These are phyloP conservation scores for Alentia gelatinosa DNA, from an alignment of 2,888 invertebrate genomes.

Conservation along the genomic window DNA sequence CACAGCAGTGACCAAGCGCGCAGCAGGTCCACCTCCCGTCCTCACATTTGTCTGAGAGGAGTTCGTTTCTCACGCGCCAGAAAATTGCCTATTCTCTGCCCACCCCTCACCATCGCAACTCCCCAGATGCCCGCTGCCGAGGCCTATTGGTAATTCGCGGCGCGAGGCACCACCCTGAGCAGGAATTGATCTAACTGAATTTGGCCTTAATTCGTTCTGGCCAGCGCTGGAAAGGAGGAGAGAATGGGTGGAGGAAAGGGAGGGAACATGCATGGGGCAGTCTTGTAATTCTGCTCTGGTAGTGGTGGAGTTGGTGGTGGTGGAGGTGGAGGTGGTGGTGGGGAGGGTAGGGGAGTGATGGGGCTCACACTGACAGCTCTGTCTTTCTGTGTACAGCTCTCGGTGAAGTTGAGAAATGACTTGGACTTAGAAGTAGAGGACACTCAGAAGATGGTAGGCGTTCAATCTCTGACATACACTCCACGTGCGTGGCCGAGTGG, in stretches of 20 bases:
- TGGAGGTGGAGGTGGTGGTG: background rate
- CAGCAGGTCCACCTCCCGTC: background rate
- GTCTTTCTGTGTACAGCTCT: too few relatives aligned
- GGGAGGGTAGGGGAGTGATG: too few relatives aligned
- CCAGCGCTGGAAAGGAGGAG: background rate
- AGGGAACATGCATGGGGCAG: background rate
- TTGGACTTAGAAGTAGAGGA: background rate
- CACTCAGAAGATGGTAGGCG: background rate
- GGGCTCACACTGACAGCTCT: too few relatives aligned
- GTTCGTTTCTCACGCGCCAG: background rate
- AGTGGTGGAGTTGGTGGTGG: background rate
- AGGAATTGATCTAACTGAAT: constrained; percentile 39
- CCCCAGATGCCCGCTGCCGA: background rate
- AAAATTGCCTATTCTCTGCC: constrained; percentile 32
- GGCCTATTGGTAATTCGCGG: constrained; percentile 25
- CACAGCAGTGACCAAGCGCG: background rate
- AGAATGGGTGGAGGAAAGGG: background rate
- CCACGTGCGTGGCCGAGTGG: background rate
- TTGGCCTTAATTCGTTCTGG: background rate
- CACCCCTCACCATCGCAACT: too few relatives aligned
- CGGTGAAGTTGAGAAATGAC: background rate
- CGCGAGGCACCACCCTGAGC: background rate
- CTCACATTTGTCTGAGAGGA: background rate
- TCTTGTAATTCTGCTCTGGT: background rate
- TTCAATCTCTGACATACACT: background rate